Percentiles rank a stretch among this genome's conserved stretches.
These are phyloP conservation scores for Sebastes miniatus DNA, from an alignment of 2,797 vertebrate species.

Conservation along the genomic window DNA sequence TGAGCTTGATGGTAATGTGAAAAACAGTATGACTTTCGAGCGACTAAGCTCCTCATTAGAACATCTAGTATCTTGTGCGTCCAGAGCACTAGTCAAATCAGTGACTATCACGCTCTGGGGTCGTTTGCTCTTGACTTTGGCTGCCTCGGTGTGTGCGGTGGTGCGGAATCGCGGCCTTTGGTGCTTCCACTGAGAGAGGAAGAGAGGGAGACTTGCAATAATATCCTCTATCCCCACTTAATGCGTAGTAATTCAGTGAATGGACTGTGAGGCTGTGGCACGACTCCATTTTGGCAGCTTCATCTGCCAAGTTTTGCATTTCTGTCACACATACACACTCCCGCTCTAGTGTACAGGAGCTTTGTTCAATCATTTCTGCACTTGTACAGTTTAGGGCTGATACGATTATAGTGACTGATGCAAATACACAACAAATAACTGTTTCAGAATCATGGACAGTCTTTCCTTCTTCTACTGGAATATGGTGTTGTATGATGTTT, in stretches of 20 bases:
- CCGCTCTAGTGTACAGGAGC: neutral
- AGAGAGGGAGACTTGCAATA: conserved; percentile 56
- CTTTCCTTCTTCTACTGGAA: no score
- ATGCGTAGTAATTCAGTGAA: conserved; percentile 61
- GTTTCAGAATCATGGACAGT: no score
- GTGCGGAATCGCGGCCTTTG: conserved; percentile 26
- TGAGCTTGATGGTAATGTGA: neutral
- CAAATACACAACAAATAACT: neutral
- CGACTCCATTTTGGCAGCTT: conserved; percentile 50
- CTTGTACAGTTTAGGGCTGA: neutral
- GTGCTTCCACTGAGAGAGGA: conserved; percentile 33
- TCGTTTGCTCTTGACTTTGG: conserved; percentile 1
- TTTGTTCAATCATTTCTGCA: neutral
- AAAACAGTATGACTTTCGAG: neutral
- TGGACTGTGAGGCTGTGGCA: conserved; percentile 53
- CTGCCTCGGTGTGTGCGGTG: conserved; percentile 22
- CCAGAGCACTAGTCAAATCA: conserved; percentile 8
- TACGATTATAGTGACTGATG: neutral
- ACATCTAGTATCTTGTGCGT: conserved; percentile 12
- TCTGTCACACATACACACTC: conserved; percentile 23
- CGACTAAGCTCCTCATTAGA: neutral
- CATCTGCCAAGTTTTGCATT: conserved; percentile 35
- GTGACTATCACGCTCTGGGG: conserved; percentile 17
- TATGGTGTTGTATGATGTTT: neutral
- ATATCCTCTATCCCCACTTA: conserved; percentile 66